Conservation (phyloP, 2,888 invertebrate species). For the Plutella xylostella region DNA sequence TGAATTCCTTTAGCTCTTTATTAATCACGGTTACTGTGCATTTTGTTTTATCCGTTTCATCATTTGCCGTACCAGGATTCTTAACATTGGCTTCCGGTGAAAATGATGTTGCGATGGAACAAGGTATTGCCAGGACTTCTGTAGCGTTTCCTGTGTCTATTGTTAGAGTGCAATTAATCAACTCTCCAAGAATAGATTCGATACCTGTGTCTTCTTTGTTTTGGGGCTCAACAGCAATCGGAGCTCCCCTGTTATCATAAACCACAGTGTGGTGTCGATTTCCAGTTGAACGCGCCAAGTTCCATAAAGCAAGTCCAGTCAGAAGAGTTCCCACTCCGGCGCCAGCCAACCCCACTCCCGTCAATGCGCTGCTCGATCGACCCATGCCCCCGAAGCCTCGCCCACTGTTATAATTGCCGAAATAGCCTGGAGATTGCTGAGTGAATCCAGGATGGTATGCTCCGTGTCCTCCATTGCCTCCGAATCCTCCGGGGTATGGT, state of each 20-base stretch:
- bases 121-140: constrained; percentile 59
- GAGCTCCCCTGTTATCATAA: constrained; percentile 59
- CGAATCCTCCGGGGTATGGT: constrained; percentile 34
- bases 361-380: constrained; percentile 41
- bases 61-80: constrained; percentile 30
- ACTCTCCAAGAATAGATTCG: constrained; percentile 51
- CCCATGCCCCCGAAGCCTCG: constrained; percentile 41
- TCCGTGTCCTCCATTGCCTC: constrained; percentile 8
- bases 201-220: constrained; percentile 37
- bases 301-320: constrained; percentile 63
- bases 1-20: constrained; percentile 49
- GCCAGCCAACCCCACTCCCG: constrained; percentile 56
- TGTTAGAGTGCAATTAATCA: constrained; percentile 58
- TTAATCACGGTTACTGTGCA: constrained; percentile 56
- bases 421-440: constrained; percentile 51
- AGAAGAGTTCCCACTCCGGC: constrained; percentile 59
- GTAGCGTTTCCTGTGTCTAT: constrained; percentile 45
- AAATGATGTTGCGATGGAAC: constrained; percentile 63
- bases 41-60: constrained; percentile 44
- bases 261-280: constrained; percentile 52
- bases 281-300: constrained; percentile 58
- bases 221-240: constrained; percentile 49
- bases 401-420: constrained; percentile 45
- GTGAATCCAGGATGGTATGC: constrained; percentile 33
- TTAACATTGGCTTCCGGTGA: constrained; percentile 55